A percentile compares a stretch with the other conserved stretches of the same genome.
Evolutionary conservation across 2,113 vertebrate genomes (phyloP).

Genomic region (Pterocles burchelli): DNA sequence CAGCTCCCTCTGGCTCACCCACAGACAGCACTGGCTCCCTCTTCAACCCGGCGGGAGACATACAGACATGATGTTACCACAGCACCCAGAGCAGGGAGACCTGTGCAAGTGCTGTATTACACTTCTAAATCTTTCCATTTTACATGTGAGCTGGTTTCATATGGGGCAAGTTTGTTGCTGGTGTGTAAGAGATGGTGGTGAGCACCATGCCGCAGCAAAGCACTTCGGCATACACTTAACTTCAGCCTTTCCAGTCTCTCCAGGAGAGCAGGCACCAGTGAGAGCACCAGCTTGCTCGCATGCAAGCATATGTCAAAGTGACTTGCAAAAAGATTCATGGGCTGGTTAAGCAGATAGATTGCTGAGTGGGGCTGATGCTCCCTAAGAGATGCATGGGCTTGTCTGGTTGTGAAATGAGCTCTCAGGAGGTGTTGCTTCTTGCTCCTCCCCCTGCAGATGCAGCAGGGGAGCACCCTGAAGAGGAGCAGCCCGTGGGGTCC

Average conservation of each 20-base stretch:
- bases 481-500: conserved; percentile 60
- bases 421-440: not conserved
- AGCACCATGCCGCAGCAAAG: not conserved
- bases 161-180: not conserved
- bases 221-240: not conserved
- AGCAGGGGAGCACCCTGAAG: not conserved
- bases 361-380: not conserved
- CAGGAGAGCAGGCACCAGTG: not conserved
- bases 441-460: conserved; percentile 70
- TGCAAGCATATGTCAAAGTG: not conserved
- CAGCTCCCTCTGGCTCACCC: not conserved
- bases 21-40: not conserved
- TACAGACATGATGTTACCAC: not conserved
- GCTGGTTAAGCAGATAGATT: conserved; percentile 2
- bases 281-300: not conserved
- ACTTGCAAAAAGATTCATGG: not conserved
- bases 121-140: not conserved
- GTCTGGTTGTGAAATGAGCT: not conserved
- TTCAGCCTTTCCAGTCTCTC: not conserved
- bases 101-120: not conserved
- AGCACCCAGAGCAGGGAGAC: not conserved
- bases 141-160: not conserved
- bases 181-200: not conserved
- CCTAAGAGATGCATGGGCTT: not conserved
- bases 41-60: not conserved